A percentile compares a stretch with the other conserved stretches of the same genome.
These are phyloP conservation scores for Sphenopsis melanotis DNA, from an alignment of 2,797 vertebrate species.

Conservation along the genomic window DNA sequence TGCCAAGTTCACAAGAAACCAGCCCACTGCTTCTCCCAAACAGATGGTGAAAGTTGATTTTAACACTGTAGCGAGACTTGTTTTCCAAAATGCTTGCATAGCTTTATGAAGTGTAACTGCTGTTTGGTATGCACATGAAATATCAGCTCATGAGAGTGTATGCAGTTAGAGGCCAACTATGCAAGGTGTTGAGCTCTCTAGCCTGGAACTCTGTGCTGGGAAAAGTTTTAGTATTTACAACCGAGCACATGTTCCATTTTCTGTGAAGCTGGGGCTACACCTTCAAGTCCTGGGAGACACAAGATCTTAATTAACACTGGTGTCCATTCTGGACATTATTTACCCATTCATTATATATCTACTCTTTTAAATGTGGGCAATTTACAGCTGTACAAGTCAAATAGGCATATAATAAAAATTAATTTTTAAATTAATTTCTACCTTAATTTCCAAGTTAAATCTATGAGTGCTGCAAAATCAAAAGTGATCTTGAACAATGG, in stretches of 20 bases:
- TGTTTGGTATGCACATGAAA: conserved; percentile 3
- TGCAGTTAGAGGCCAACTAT: neutral
- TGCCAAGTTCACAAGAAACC: conserved; percentile 54
- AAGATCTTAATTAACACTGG: neutral
- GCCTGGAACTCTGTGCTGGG: neutral
- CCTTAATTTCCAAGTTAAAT: neutral
- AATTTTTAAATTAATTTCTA: neutral
- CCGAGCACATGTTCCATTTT: neutral
- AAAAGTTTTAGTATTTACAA: neutral
- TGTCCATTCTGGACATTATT: neutral
- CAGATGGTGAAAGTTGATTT: conserved; percentile 69
- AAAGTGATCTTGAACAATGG: neutral
- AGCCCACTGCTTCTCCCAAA: conserved; percentile 35
- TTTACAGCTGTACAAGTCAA: neutral
- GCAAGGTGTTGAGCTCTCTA: neutral
- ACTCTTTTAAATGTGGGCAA: neutral
- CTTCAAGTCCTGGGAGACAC: neutral
- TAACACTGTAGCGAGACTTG: conserved; percentile 48
- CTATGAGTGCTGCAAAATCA: neutral
- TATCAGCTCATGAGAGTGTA: neutral
- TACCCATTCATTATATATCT: neutral
- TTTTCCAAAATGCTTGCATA: conserved; percentile 63
- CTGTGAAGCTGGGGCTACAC: neutral
- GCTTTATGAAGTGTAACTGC: conserved; percentile 29
- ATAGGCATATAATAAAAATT: neutral